Evolutionary conservation across 2,797 vertebrate species (phyloP).

Genomic region (Cyclura pinguis): DNA sequence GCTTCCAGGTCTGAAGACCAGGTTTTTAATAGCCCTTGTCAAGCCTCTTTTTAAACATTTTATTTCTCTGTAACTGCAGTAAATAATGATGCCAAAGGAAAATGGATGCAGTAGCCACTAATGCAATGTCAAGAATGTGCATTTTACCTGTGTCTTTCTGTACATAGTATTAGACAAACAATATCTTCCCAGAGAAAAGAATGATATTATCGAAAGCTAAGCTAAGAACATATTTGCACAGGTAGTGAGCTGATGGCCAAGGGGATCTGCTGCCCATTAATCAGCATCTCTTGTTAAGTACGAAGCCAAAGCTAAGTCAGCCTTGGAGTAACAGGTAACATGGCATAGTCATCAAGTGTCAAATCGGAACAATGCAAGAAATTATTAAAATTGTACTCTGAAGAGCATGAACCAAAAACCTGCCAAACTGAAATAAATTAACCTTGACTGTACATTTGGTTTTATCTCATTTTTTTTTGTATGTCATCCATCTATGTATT

Average conservation of each 20-base stretch:
- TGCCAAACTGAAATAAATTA: not conserved
- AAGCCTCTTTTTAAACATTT: too few relatives aligned
- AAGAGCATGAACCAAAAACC: not conserved
- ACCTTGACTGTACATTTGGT: not conserved
- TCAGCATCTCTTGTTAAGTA: not conserved
- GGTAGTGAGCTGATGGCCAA: too few relatives aligned
- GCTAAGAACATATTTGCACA: too few relatives aligned
- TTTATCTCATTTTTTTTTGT: too few relatives aligned
- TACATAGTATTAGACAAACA: not conserved
- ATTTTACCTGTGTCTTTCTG: not conserved
- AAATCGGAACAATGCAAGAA: not conserved
- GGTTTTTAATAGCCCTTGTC: too few relatives aligned
- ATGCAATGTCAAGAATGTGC: not conserved
- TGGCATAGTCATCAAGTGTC: not conserved
- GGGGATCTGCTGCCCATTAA: not conserved
- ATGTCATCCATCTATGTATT: too few relatives aligned
- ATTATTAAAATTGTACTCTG: not conserved
- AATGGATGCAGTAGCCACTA: not conserved
- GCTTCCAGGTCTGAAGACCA: too few relatives aligned
- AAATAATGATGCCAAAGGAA: not conserved
- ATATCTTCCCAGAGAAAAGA: not conserved
- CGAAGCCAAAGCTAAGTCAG: not conserved
- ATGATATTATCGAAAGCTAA: not conserved
- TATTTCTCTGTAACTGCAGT: too few relatives aligned
- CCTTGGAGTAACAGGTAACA: not conserved